Percentiles rank a stretch among this genome's conserved stretches.
phyloP scores from a whole-genome alignment of 2,888 invertebrate genomes.

The Trypoxylon attenuatum region DNA sequence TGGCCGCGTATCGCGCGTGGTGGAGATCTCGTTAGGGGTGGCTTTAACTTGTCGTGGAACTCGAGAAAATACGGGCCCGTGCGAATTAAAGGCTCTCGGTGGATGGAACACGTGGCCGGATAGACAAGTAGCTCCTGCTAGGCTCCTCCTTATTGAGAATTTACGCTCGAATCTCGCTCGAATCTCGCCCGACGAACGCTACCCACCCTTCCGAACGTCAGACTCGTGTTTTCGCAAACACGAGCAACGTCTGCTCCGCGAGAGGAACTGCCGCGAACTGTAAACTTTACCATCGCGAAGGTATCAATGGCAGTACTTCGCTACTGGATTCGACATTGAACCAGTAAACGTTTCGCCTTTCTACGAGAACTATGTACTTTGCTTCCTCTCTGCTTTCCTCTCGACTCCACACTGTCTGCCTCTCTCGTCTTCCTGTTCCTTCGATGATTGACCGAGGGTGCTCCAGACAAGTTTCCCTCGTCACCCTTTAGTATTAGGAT shows the following conservation, averaged over 20 bases:
- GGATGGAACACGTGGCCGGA: constrained; percentile 11
- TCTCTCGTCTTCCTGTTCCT: too few species aligned
- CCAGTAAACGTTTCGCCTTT: not conserved
- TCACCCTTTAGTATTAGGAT: too few species aligned
- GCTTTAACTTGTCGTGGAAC: constrained; percentile 1
- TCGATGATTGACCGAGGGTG: too few species aligned
- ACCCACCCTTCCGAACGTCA: too few species aligned
- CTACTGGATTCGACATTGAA: not conserved
- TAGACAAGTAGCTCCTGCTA: constrained; percentile 11
- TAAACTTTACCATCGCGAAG: not conserved
- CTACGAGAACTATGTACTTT: not conserved
- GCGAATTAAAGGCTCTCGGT: constrained; percentile 17
- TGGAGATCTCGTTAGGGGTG: not conserved
- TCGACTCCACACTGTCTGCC: too few species aligned
- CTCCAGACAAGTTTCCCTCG: too few species aligned
- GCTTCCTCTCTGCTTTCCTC: too few species aligned
- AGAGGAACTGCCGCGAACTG: not conserved
- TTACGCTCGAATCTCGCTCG: constrained; percentile 2
- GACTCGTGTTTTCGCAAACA: too few species aligned
- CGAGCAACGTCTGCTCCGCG: too few species aligned
- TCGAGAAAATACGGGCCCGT: constrained; percentile 19
- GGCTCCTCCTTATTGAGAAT: constrained; percentile 12
- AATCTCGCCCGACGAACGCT: too few species aligned
- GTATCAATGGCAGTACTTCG: not conserved
- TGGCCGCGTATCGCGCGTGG: too few species aligned